Evolutionary conservation across 2,888 invertebrate genomes (phyloP).

Genomic region (Leptopilina syphax): DNA sequence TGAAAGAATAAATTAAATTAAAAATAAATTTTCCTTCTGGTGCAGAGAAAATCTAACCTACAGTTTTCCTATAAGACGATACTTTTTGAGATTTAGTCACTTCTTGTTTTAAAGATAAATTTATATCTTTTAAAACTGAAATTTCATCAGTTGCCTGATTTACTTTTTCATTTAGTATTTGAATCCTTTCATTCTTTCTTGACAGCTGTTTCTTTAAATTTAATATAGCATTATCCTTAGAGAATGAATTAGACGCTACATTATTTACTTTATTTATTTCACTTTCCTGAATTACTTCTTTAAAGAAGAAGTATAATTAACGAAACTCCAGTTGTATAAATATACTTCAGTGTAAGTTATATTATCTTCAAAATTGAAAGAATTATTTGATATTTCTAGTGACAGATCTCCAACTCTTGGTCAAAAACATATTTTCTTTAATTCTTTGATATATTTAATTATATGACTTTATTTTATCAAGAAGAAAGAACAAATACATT

Average conservation of each 20-base stretch:
- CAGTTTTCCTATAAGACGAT: conserved; percentile 38
- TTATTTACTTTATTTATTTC: conserved; percentile 77
- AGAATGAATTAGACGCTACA: conserved; percentile 34
- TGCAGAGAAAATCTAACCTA: neutral
- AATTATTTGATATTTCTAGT: neutral
- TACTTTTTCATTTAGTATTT: conserved; percentile 82
- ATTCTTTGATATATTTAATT: neutral
- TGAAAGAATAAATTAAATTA: too few species aligned
- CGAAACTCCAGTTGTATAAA: neutral
- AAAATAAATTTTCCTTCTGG: neutral
- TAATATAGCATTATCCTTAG: neutral
- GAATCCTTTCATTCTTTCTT: conserved; percentile 79
- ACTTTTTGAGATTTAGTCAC: conserved; percentile 84
- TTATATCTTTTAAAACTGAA: conserved; percentile 84
- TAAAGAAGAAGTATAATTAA: too few species aligned
- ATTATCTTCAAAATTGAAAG: conserved; percentile 51
- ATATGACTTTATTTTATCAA: too few species aligned
- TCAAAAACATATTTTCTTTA: neutral
- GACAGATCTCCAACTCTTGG: neutral
- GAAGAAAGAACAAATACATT: neutral
- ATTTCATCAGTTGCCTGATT: conserved; percentile 81
- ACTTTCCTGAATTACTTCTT: neutral
- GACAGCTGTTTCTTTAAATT: conserved; percentile 29
- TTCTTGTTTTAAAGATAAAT: conserved; percentile 84
- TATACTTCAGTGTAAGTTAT: conserved; percentile 50